Evolutionary conservation across 23 tunicate species (phyloP).

Genomic region (Corella eumyota): DNA sequence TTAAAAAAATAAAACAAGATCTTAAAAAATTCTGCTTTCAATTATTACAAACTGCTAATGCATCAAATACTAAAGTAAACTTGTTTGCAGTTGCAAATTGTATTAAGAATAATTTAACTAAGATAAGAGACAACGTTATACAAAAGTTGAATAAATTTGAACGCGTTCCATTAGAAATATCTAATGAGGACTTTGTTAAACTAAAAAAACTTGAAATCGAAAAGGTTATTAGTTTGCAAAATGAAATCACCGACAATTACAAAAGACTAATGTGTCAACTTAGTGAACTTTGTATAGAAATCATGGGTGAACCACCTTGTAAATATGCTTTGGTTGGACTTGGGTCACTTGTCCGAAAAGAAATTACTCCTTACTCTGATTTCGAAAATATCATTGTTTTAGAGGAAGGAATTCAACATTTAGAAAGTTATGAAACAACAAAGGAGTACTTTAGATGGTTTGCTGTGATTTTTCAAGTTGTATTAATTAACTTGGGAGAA

Average conservation of each 20-base stretch:
- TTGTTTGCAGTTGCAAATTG: not conserved
- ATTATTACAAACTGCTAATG: slow-evolving; percentile 1
- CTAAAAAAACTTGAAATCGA: slow-evolving; percentile 7
- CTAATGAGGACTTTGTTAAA: not conserved
- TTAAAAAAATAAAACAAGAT: slow-evolving; percentile 5
- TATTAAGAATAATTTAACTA: not conserved
- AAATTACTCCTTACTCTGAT: too few relatives aligned
- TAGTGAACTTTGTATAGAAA: not conserved
- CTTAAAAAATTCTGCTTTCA: slow-evolving; percentile 1
- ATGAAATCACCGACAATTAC: slow-evolving; percentile 4
- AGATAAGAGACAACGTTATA: not conserved
- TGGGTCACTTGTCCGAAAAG: too few relatives aligned
- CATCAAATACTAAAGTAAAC: not conserved
- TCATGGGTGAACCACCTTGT: slow-evolving; percentile 1
- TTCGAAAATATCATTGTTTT: too few relatives aligned
- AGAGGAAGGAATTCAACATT: not conserved
- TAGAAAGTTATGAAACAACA: not conserved
- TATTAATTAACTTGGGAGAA: slow-evolving; percentile 13
- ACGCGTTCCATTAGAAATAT: not conserved
- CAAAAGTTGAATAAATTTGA: not conserved
- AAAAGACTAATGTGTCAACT: not conserved
- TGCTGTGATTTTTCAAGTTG: slow-evolving; percentile 21
- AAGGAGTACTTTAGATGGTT: slow-evolving; percentile 8
- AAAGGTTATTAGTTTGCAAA: not conserved
- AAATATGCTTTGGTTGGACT: slow-evolving; percentile 7